A percentile compares a stretch with the other conserved stretches of the same genome.
Conservation (phyloP, 1,140 invertebrate species). For the Drosophila takahashii region DNA sequence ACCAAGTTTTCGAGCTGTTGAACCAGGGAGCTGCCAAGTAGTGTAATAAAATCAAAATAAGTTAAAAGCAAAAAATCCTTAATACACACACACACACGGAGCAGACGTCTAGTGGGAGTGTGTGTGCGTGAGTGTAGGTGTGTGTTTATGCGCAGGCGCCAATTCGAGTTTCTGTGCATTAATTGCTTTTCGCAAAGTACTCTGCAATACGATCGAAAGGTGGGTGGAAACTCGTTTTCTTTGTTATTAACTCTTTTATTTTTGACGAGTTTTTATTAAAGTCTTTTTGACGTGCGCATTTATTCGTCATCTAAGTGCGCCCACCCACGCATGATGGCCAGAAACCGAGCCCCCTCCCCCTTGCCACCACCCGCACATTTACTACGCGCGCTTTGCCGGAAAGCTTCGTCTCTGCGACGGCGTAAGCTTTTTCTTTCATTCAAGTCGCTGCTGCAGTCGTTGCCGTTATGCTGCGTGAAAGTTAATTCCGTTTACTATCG, state of each 20-base stretch:
- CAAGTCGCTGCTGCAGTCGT: conserved; percentile 64
- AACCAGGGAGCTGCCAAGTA: conserved; percentile 21
- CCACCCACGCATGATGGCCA: neutral
- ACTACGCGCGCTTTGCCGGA: conserved; percentile 77
- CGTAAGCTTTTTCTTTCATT: conserved; percentile 83
- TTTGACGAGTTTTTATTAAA: neutral
- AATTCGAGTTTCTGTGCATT: conserved; percentile 60
- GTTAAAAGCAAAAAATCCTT: conserved; percentile 74
- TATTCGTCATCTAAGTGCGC: conserved; percentile 12
- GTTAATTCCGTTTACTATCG: conserved; percentile 83
- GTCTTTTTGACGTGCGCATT: neutral
- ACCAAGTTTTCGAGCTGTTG: conserved; percentile 10
- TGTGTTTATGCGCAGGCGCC: conserved; percentile 68
- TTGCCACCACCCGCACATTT: conserved; percentile 70
- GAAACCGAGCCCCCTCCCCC: neutral
- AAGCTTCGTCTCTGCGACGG: conserved; percentile 65
- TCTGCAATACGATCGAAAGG: conserved; percentile 35
- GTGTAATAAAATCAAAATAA: conserved; percentile 76
- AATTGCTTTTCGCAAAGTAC: conserved; percentile 47
- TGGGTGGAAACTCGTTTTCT: conserved; percentile 26
- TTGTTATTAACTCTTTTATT: neutral
- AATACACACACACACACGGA: conserved; percentile 48
- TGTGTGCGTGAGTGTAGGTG: conserved; percentile 50
- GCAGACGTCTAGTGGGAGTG: conserved; percentile 30
- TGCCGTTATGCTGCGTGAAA: conserved; percentile 76